phyloP scores from a whole-genome alignment of 2,113 vertebrate species.

The Tympanuchus pallidicinctus region DNA sequence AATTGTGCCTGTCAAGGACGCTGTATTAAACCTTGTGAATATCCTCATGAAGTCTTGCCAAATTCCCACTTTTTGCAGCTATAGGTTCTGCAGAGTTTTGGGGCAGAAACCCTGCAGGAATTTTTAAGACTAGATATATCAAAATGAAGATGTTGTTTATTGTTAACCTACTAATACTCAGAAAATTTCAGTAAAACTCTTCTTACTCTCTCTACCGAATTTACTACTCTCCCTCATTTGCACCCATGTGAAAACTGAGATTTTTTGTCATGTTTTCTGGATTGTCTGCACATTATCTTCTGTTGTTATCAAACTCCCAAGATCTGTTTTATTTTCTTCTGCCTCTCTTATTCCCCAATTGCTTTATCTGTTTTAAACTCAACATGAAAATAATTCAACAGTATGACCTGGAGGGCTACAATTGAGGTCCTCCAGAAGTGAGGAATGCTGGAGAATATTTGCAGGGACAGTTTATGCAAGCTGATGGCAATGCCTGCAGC shows the following conservation, averaged over 20 bases:
- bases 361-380: background rate
- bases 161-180: background rate
- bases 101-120: background rate
- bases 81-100: background rate
- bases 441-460: background rate
- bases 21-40: background rate
- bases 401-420: background rate
- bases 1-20: rapidly evolving
- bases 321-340: background rate
- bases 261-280: background rate
- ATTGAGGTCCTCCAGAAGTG: background rate
- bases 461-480: background rate
- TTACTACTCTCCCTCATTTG: background rate
- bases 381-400: background rate
- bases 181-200: background rate
- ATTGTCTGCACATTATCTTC: background rate
- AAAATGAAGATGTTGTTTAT: background rate
- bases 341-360: background rate
- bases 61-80: background rate
- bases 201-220: background rate
- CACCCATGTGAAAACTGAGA: background rate
- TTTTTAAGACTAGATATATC: background rate
- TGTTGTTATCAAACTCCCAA: background rate
- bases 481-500: background rate
- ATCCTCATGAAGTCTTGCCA: background rate